Percentiles rank a stretch among this genome's conserved stretches.
Conservation (phyloP, 1,140 invertebrate genomes). For the Heliconius nattereri region DNA sequence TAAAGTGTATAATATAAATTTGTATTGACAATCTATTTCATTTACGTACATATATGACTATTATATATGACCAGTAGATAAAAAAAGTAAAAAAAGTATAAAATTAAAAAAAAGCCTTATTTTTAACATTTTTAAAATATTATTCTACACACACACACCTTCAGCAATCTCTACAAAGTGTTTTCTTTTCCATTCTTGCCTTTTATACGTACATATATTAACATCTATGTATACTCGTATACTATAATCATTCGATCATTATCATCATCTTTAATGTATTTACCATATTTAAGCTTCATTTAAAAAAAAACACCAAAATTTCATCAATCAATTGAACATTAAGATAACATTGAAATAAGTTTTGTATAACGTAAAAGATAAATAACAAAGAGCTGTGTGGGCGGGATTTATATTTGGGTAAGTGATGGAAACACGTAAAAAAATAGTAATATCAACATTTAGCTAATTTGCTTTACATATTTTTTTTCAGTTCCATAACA, state of each 20-base stretch:
- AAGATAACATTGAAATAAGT: slow-evolving; percentile 4
- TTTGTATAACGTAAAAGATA: neutral
- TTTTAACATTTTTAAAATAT: too few relatives aligned
- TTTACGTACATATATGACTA: too few relatives aligned
- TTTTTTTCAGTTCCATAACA: neutral
- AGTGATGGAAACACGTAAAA: neutral
- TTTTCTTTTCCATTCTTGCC: too few relatives aligned
- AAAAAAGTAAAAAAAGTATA: too few relatives aligned
- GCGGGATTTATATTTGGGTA: neutral
- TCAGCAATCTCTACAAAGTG: neutral
- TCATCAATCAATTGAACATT: neutral
- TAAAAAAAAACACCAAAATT: neutral
- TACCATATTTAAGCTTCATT: neutral
- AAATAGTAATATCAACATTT: neutral
- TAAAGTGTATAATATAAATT: neutral
- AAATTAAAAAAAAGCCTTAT: too few relatives aligned
- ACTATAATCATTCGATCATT: too few relatives aligned
- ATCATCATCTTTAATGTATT: neutral
- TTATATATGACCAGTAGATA: too few relatives aligned
- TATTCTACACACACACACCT: neutral
- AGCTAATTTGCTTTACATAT: neutral
- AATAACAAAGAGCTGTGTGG: neutral
- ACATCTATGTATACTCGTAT: too few relatives aligned
- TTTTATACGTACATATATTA: too few relatives aligned
- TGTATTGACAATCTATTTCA: neutral